Evolutionary conservation across 1,140 invertebrate species (phyloP), one percentile per base, ranked within the genome.

Genomic region (Periplaneta americana): DNA sequence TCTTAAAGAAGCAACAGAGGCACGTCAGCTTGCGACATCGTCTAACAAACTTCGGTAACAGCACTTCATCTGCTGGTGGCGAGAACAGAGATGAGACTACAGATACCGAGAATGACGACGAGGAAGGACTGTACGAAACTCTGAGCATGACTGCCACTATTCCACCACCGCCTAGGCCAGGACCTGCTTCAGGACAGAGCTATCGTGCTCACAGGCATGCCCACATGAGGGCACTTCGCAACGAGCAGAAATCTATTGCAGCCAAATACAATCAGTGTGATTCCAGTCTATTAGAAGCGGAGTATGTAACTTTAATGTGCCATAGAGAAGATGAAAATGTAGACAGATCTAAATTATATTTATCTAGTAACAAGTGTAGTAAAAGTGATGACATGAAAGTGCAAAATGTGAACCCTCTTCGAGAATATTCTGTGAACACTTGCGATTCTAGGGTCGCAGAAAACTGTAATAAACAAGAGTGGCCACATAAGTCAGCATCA

Each of bases 1-100:
- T 96, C 32, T 87, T 96, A 18, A 94, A 93, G 79, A 93, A 93
- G 85, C 94, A 93, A 85, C 88, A 90, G 88, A 87, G 93, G 87
- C 84, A 91, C 85, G 88, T 90, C 76, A 87, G 92, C 77, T 90
- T 92, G 83, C 89, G 92, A 81, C 48, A 66, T 66, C 48, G 48
- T 66, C 48, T 66, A 28, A 66, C 48, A n/a, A 66, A n/a, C 11
- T 66, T 66, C 28, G 48, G 22, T 28, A 66, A 66, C 28, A 88
- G 90, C 80, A 87, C 91, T 77, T 87, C 90, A 48, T 91, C 90
- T 86, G 88, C 87, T 79, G 89, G 86, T 87, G 91, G 88, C 32
- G 85, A 83, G 81, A 74, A 18, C 31, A 86, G 89, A 83, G 87
- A 89, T 78, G 85, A 88, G 86, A 88, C 91, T 11, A 66, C 48